These are phyloP conservation scores for Clarias laeviceps DNA, from an alignment of 2,797 vertebrate genomes.

Conservation along the genomic window DNA sequence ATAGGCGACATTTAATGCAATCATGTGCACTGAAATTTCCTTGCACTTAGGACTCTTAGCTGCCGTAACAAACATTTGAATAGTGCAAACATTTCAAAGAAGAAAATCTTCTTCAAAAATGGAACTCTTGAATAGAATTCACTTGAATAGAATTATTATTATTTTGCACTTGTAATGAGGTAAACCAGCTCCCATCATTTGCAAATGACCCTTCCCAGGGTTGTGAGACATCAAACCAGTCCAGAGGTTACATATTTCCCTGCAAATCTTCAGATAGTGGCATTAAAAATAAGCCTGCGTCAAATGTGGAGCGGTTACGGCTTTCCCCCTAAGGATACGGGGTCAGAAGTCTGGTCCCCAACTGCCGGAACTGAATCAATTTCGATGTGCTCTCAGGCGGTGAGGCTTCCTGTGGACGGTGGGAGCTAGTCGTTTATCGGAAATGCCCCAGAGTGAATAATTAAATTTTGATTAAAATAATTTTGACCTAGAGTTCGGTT, in stretches of 20 bases:
- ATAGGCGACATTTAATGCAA: not conserved
- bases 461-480: not conserved
- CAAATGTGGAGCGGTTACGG: constrained; percentile 49
- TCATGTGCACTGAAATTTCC: too few relatives aligned
- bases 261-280: constrained; percentile 53
- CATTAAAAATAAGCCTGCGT: constrained; percentile 56
- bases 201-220: constrained; percentile 51
- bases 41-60: too few relatives aligned
- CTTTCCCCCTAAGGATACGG: constrained; percentile 51
- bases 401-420: constrained; percentile 52
- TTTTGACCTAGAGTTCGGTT: not conserved
- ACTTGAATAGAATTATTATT: not conserved
- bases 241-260: constrained; percentile 60
- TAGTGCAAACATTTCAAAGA: too few relatives aligned
- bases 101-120: not conserved
- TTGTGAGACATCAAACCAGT: constrained; percentile 47
- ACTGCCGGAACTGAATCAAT: constrained; percentile 52
- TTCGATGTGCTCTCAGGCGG: constrained; percentile 53
- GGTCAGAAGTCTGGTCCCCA: constrained; percentile 56
- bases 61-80: too few relatives aligned
- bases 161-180: not conserved
- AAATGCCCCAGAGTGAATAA: not conserved
- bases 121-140: not conserved
- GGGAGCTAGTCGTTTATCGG: constrained; percentile 49
- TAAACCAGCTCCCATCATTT: constrained; percentile 20